A percentile compares a stretch with the other conserved stretches of the same genome.
These are phyloP conservation scores for Calcarius lapponicus DNA, from an alignment of 2,797 vertebrate genomes.

Conservation along the genomic window DNA sequence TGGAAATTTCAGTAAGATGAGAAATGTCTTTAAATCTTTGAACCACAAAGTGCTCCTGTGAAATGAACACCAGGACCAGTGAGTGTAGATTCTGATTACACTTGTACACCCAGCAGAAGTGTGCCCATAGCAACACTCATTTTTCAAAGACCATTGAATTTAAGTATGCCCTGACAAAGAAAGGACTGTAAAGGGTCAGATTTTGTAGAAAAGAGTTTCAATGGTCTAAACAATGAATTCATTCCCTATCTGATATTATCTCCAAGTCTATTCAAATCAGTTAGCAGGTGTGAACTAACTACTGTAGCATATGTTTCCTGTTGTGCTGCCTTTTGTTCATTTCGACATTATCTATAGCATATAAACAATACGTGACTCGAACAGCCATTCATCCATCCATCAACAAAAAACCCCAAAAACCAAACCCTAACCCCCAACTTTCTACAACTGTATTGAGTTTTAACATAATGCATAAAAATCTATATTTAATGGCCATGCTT, in stretches of 20 bases:
- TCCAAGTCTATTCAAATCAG: constrained; percentile 27
- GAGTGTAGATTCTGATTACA: background rate
- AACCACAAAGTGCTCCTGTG: background rate
- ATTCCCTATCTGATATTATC: background rate
- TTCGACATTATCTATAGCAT: background rate
- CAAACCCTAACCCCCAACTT: background rate
- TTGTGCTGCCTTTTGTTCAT: constrained; percentile 21
- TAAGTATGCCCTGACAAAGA: background rate
- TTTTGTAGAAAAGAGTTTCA: background rate
- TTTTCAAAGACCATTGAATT: constrained; percentile 6
- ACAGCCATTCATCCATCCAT: background rate
- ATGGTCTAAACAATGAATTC: constrained; percentile 1
- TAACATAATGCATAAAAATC: background rate
- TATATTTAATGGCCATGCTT: background rate
- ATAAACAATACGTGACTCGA: background rate
- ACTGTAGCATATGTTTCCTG: constrained; percentile 27
- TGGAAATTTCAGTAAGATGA: background rate
- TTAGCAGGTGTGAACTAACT: constrained; percentile 50
- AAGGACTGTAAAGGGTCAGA: background rate
- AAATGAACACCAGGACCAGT: background rate
- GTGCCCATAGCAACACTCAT: background rate
- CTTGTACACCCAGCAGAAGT: background rate
- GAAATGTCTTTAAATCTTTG: background rate
- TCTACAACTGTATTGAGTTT: background rate
- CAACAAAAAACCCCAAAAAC: background rate